These are phyloP conservation scores for Idaea straminata DNA, from an alignment of 2,888 invertebrate species.

Conservation along the genomic window DNA sequence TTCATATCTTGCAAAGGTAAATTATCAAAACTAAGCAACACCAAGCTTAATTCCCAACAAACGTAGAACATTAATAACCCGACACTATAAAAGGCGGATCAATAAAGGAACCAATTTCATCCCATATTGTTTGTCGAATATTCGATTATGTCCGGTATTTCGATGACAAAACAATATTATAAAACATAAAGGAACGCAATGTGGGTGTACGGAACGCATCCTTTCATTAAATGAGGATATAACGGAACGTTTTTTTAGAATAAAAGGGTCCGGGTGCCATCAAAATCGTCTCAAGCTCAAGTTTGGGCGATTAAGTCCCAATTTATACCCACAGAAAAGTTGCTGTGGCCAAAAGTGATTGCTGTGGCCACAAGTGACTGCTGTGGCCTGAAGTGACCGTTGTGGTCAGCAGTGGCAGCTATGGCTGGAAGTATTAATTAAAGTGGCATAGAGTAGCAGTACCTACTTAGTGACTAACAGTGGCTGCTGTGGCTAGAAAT, in stretches of 20 bases:
- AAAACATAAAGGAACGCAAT: slow-evolving; percentile 37
- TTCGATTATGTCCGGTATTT: slow-evolving; percentile 68
- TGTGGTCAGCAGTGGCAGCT: too few relatives aligned
- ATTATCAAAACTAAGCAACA: too few relatives aligned
- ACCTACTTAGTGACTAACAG: too few relatives aligned
- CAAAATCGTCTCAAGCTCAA: slow-evolving; percentile 29
- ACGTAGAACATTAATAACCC: slow-evolving; percentile 24
- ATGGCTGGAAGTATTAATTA: too few relatives aligned
- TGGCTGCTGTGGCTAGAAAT: too few relatives aligned
- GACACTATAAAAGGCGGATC: slow-evolving; percentile 54
- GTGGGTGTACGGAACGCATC: slow-evolving; percentile 48
- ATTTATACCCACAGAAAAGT: too few relatives aligned
- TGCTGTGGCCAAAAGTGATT: too few relatives aligned
- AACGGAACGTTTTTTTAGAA: slow-evolving; percentile 52
- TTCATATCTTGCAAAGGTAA: too few relatives aligned
- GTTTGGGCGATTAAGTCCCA: background rate
- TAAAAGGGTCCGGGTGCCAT: slow-evolving; percentile 41
- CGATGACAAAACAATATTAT: slow-evolving; percentile 58
- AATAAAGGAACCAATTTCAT: slow-evolving; percentile 74
- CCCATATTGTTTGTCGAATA: slow-evolving; percentile 74
- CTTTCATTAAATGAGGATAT: slow-evolving; percentile 61
- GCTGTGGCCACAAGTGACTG: too few relatives aligned
- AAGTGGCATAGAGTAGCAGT: too few relatives aligned
- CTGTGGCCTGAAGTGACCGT: too few relatives aligned
- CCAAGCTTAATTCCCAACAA: background rate